These are phyloP conservation scores for Stegodyphus mimosarum DNA, from an alignment of 1,140 invertebrate genomes.

Conservation along the genomic window DNA sequence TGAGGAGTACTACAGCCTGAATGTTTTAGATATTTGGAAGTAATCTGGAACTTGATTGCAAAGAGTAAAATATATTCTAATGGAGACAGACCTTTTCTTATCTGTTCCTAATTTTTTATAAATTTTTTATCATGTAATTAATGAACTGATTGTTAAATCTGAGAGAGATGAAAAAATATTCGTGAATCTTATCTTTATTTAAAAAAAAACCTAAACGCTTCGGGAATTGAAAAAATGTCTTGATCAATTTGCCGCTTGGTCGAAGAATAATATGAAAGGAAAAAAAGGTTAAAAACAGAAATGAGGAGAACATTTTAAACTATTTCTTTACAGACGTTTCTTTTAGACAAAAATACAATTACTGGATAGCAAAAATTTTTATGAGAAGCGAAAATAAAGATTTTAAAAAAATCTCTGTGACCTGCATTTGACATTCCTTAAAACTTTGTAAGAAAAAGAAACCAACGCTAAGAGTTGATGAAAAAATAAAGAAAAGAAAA, in stretches of 20 bases:
- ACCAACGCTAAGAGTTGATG: too few relatives aligned
- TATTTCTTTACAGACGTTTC: slow-evolving; percentile 16
- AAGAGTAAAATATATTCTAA: slow-evolving; percentile 24
- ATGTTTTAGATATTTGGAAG: slow-evolving; percentile 13
- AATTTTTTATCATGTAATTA: slow-evolving; percentile 21
- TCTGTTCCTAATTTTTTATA: slow-evolving; percentile 4
- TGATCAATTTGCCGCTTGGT: slow-evolving; percentile 44
- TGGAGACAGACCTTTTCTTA: slow-evolving; percentile 20
- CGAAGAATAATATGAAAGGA: slow-evolving; percentile 32
- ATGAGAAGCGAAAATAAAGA: slow-evolving; percentile 11
- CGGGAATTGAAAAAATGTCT: slow-evolving; percentile 30
- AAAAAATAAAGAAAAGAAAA: too few relatives aligned
- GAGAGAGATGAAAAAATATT: not conserved
- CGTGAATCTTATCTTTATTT: not conserved
- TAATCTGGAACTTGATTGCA: slow-evolving; percentile 38
- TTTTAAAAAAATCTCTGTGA: not conserved
- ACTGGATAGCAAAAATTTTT: slow-evolving; percentile 45
- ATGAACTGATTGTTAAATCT: slow-evolving; percentile 40
- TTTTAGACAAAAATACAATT: slow-evolving; percentile 46
- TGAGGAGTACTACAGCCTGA: slow-evolving; percentile 6
- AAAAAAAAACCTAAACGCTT: slow-evolving; percentile 24
- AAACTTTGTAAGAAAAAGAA: too few relatives aligned
- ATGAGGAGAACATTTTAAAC: slow-evolving; percentile 23
- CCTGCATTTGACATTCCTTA: too few relatives aligned
- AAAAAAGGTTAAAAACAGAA: slow-evolving; percentile 5